These are phyloP conservation scores for Scomber colias DNA, from an alignment of 2,113 vertebrate genomes.

Conservation along the genomic window DNA sequence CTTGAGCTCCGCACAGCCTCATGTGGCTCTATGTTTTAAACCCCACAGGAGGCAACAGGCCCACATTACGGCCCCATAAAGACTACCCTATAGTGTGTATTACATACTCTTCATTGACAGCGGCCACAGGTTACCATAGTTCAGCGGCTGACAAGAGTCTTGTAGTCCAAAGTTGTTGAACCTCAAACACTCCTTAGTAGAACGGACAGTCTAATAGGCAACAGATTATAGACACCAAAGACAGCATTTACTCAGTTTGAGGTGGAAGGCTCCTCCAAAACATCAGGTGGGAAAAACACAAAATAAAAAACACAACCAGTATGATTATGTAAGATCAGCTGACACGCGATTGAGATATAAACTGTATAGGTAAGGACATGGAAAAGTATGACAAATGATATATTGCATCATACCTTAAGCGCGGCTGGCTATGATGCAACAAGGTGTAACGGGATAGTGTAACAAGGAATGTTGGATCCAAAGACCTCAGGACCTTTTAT, in stretches of 20 bases:
- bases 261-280: too few species aligned
- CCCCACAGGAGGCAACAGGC: constrained; percentile 43
- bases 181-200: constrained; percentile 3
- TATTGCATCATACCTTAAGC: not conserved
- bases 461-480: not conserved
- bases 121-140: constrained; percentile 44
- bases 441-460: too few species aligned
- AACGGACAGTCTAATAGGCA: constrained; percentile 9
- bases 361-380: not conserved
- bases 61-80: constrained; percentile 40
- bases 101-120: constrained; percentile 46
- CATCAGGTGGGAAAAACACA: too few species aligned
- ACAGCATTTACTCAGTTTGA: too few species aligned
- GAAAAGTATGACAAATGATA: not conserved
- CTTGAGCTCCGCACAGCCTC: constrained; percentile 23
- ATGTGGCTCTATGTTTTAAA: constrained; percentile 44
- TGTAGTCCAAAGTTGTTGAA: constrained; percentile 14
- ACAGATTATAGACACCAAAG: not conserved
- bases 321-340: not conserved
- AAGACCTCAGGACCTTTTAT: not conserved
- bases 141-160: constrained; percentile 38
- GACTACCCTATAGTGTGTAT: constrained; percentile 49
- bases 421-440: too few species aligned
- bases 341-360: not conserved
- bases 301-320: too few species aligned